These are phyloP conservation scores for Gopherus flavomarginatus DNA, from an alignment of 2,113 vertebrate species.

Conservation along the genomic window DNA sequence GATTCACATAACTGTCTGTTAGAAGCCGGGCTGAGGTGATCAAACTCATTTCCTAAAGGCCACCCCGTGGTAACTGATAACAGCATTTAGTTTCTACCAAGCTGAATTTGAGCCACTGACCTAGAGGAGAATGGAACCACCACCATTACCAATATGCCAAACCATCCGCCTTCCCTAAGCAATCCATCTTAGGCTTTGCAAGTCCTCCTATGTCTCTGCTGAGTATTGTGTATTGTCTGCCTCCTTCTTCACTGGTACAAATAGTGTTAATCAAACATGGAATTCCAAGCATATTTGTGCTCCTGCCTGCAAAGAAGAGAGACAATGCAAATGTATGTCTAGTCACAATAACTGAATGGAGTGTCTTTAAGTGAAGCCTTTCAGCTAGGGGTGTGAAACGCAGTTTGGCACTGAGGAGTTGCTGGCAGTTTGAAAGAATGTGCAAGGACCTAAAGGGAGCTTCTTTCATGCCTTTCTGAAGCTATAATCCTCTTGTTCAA, in stretches of 20 bases:
- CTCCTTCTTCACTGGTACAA: not conserved
- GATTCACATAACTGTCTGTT: not conserved
- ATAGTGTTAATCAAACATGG: not conserved
- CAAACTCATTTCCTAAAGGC: not conserved
- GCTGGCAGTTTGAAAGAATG: not conserved
- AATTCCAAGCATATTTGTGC: not conserved
- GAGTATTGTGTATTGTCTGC: not conserved
- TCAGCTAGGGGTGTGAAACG: not conserved
- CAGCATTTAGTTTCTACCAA: not conserved
- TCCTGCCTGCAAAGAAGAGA: not conserved
- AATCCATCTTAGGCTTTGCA: not conserved
- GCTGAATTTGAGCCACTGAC: not conserved
- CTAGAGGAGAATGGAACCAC: not conserved
- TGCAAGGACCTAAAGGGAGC: not conserved
- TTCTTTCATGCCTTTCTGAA: not conserved
- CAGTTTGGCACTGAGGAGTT: not conserved
- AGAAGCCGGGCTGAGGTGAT: not conserved
- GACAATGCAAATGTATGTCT: not conserved
- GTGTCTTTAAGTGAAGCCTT: not conserved
- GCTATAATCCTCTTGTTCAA: not conserved
- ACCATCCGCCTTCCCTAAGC: not conserved
- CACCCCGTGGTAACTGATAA: not conserved
- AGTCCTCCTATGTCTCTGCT: no score
- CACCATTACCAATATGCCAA: not conserved
- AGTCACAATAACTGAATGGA: not conserved